Conservation (phyloP, 2,888 invertebrate species). For the Lithophane socia region DNA sequence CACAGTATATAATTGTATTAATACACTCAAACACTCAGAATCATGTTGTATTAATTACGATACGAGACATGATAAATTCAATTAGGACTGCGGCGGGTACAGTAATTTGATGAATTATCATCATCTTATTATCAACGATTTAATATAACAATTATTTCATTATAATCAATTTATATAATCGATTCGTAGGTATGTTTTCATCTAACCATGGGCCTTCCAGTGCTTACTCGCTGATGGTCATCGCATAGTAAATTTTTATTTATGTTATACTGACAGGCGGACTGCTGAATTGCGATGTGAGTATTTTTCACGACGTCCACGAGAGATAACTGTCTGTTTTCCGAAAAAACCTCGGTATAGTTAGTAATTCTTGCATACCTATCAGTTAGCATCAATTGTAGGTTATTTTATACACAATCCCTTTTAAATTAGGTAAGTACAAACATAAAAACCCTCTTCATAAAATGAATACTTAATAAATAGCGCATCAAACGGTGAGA, state of each 20-base stretch:
- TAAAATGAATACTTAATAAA: background rate
- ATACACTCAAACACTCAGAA: background rate
- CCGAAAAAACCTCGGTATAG: background rate
- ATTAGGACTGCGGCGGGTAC: background rate
- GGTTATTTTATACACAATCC: background rate
- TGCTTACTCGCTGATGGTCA: background rate
- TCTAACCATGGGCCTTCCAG: background rate
- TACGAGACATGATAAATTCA: conserved; percentile 28
- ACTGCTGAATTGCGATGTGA: too few relatives aligned
- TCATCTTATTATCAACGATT: background rate
- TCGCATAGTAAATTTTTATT: background rate
- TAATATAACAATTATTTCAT: background rate
- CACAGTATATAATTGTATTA: conserved; percentile 16
- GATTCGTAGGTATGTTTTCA: background rate
- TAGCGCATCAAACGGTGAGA: background rate
- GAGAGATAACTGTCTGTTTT: background rate
- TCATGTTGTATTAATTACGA: conserved; percentile 7
- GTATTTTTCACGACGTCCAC: background rate
- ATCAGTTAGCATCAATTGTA: background rate
- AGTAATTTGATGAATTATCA: conserved; percentile 4
- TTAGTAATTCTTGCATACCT: background rate
- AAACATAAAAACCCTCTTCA: too few relatives aligned
- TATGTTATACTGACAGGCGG: background rate
- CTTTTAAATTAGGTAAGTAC: background rate
- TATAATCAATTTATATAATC: background rate